A percentile compares a stretch with the other conserved stretches of the same genome.
Evolutionary conservation across 2,797 vertebrate species (phyloP).

Genomic region (Coendou prehensilis): DNA sequence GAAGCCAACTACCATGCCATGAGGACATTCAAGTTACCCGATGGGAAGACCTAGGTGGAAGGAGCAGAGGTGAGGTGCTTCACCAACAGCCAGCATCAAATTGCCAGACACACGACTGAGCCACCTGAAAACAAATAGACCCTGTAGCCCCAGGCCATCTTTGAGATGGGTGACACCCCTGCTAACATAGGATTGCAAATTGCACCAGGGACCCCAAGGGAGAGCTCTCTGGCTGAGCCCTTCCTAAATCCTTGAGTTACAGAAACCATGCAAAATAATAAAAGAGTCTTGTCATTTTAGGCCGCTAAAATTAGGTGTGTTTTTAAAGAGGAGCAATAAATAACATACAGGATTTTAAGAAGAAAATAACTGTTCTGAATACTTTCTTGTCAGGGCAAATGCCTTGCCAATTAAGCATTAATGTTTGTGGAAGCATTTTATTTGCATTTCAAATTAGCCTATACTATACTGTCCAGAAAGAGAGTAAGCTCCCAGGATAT

Average conservation of each 20-base stretch:
- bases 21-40: neutral
- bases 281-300: neutral
- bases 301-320: neutral
- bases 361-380: neutral
- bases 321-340: conserved; percentile 26
- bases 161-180: neutral
- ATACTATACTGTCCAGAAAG: conserved; percentile 27
- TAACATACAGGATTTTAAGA: neutral
- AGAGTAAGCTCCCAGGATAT: conserved; percentile 38
- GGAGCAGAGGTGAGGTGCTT: neutral
- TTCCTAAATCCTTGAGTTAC: neutral
- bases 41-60: neutral
- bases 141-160: neutral
- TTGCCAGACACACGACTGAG: neutral
- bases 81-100: neutral
- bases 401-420: conserved; percentile 47
- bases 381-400: neutral
- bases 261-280: neutral
- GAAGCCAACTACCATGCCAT: neutral
- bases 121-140: neutral
- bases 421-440: conserved; percentile 59
- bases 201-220: neutral
- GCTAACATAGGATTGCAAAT: too few species aligned
- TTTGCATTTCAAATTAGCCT: conserved; percentile 57
- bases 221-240: neutral